Percentiles rank a stretch among this genome's conserved stretches.
phyloP scores from a whole-genome alignment of 2,797 vertebrate genomes.

The Malacoraja senta region DNA sequence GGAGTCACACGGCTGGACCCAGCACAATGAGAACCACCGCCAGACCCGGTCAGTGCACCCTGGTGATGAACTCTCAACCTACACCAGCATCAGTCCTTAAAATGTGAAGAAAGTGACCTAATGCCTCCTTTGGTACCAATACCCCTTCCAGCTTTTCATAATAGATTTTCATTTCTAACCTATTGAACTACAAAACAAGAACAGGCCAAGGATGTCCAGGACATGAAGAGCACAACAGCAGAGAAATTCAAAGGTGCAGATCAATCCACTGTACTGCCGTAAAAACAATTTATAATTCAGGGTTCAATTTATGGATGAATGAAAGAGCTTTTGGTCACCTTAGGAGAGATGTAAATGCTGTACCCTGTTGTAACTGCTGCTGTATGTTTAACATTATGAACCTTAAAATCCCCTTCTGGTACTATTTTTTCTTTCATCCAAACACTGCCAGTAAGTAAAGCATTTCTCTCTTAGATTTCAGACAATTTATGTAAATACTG shows the following conservation, averaged over 20 bases:
- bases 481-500: slow-evolving; percentile 4
- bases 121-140: neutral
- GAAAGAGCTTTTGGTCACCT: too few species aligned
- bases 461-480: neutral
- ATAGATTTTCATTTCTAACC: neutral
- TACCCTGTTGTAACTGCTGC: neutral
- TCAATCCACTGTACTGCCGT: neutral
- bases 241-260: neutral
- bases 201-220: neutral
- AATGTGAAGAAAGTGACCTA: neutral
- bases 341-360: neutral
- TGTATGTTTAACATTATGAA: neutral
- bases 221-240: neutral
- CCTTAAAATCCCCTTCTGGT: neutral
- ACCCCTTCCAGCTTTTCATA: neutral
- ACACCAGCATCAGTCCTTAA: neutral
- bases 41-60: too few species aligned
- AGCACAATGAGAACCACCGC: too few species aligned
- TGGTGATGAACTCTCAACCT: neutral
- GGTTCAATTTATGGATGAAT: neutral
- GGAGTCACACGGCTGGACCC: too few species aligned
- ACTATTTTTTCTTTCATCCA: neutral
- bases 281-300: neutral
- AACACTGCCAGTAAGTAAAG: neutral
- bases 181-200: neutral